Evolutionary conservation across 2,113 vertebrate genomes (phyloP), one percentile per base, ranked within the genome.

Genomic region (Myotis yumanensis): DNA sequence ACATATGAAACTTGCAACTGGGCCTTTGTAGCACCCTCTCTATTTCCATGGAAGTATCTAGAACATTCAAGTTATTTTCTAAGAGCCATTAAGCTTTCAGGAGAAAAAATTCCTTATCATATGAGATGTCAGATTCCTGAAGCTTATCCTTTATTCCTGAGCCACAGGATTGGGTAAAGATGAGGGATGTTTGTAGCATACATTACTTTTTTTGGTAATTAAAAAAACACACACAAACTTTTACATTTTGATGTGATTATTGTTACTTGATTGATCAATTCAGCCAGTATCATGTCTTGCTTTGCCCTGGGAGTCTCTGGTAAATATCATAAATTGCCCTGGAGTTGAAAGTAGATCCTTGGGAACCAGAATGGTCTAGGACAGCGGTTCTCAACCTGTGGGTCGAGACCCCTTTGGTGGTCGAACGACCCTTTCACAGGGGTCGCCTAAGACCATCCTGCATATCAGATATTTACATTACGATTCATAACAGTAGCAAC

Each of bases 231-330:
- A 62, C 11, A 62, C 25, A 62, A 62, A 62, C 59, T 28, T 73
- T 25, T 54, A 52, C 7, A 75, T 95, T 96, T 89, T 86, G 54
- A 86, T 64, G 62, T 86, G 28, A 7, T 8, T 23, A 40, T 48
- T 88, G 96, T 76, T 35, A 90, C 4, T 96, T 46, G 46, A 51
- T 75, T 72, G 62, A 89, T 91, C n/a, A 79, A 43, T 82, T 77
- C 79, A 88, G 9, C 10, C 46, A 30, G 46, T 22, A 40, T 28
- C 71, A 68, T 79, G 23, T 71, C 35, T 92, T 64, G 35, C 22
- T 76, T 91, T 92, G n/a, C n/a, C 7, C 20, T 22, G 17, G 28
- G 48, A 54, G 7, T 89, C 69, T 72, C 46, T 3, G 22, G 51
- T 77, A 64, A 18, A 66, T 86, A 7, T 81, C 22, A 68, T 35